Percentiles rank a stretch among this genome's conserved stretches.
These are phyloP conservation scores for Furcula furcula DNA, from an alignment of 2,888 invertebrate species.

Conservation along the genomic window DNA sequence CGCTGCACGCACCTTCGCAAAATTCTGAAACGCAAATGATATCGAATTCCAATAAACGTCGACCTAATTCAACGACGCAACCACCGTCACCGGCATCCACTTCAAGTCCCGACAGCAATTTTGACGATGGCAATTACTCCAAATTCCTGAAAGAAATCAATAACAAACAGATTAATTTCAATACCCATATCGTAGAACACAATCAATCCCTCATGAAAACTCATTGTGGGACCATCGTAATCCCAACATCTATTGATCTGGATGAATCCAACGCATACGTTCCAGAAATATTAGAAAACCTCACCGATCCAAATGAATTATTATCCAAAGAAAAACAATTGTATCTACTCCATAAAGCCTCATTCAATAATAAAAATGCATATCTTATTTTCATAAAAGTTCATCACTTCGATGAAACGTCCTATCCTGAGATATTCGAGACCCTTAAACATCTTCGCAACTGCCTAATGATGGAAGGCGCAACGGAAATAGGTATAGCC, in stretches of 20 bases:
- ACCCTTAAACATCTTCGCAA: not conserved
- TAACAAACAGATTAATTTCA: slow-evolving; percentile 8
- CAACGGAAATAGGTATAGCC: not conserved
- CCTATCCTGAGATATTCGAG: slow-evolving; percentile 7
- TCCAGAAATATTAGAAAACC: slow-evolving; percentile 14
- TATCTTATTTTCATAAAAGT: slow-evolving; percentile 14
- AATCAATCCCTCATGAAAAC: slow-evolving; percentile 14
- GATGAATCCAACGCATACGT: slow-evolving; percentile 29
- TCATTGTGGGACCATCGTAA: slow-evolving; percentile 7
- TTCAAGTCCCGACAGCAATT: too few species aligned
- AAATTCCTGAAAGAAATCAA: too few species aligned
- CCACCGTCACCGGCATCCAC: too few species aligned
- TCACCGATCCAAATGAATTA: not conserved
- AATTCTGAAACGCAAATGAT: too few species aligned
- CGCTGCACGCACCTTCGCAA: too few species aligned
- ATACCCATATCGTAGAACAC: slow-evolving; percentile 9
- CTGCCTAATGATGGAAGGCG: not conserved
- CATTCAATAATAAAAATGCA: not conserved
- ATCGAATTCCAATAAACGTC: too few species aligned
- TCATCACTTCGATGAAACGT: slow-evolving; percentile 7
- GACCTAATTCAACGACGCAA: too few species aligned
- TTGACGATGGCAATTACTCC: too few species aligned
- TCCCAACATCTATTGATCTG: slow-evolving; percentile 29
- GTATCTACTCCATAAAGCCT: not conserved
- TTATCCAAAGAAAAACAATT: slow-evolving; percentile 7